phyloP scores from a whole-genome alignment of 2,888 invertebrate species.

The Dilophus febrilis region DNA sequence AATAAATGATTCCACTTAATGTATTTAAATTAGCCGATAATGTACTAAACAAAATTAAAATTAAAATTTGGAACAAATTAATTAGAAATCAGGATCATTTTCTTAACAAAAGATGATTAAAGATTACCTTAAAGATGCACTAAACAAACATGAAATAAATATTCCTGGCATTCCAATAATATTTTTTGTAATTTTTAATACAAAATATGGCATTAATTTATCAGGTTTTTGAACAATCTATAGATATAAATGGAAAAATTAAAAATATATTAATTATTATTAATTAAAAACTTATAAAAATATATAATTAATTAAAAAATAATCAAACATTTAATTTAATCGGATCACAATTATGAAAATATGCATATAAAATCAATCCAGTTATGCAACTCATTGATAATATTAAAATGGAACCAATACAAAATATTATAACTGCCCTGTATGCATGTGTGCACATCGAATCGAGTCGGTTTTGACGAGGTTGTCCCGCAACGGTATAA shows the following conservation, averaged over 20 bases:
- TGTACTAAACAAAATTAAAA: slow-evolving; percentile 1
- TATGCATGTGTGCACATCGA: slow-evolving; percentile 10
- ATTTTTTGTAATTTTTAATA: slow-evolving; percentile 5
- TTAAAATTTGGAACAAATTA: background rate
- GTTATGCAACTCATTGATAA: slow-evolving; percentile 39
- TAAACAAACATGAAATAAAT: slow-evolving; percentile 7
- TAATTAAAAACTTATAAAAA: too few species aligned
- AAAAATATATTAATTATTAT: too few species aligned
- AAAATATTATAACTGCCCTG: slow-evolving; percentile 37
- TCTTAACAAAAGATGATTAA: too few species aligned
- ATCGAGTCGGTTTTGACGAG: too few species aligned
- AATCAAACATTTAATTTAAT: slow-evolving; percentile 29
- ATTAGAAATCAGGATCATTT: too few species aligned
- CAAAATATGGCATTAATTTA: slow-evolving; percentile 28
- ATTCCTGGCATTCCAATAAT: slow-evolving; percentile 5
- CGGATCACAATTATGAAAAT: slow-evolving; percentile 42
- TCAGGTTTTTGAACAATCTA: slow-evolving; percentile 25
- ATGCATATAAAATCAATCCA: slow-evolving; percentile 38
- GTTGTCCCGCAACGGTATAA: too few species aligned
- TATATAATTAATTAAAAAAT: too few species aligned
- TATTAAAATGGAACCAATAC: slow-evolving; percentile 35
- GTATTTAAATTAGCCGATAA: slow-evolving; percentile 2
- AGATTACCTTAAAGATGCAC: slow-evolving; percentile 6
- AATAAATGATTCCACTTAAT: slow-evolving; percentile 2
- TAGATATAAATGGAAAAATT: background rate